phyloP scores from a whole-genome alignment of 2,113 vertebrate genomes.

The Crocuta crocuta region DNA sequence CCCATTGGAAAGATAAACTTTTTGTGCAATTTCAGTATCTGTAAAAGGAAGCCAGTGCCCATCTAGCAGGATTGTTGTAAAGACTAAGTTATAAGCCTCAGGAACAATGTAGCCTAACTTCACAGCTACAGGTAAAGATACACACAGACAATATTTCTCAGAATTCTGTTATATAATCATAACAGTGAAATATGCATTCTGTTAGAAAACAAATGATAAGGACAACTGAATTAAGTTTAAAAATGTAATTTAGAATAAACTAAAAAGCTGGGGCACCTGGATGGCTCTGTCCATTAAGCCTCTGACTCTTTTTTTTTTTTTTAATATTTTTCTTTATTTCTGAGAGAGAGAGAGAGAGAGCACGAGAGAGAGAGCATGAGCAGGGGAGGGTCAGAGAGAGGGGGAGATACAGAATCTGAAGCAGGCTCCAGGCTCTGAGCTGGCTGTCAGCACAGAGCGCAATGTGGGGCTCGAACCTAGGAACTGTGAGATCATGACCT shows the following conservation, averaged over 20 bases:
- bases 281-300: too few relatives aligned
- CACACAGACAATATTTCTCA: conserved; percentile 29
- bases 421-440: too few relatives aligned
- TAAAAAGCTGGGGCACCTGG: not conserved
- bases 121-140: conserved; percentile 30
- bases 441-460: too few relatives aligned
- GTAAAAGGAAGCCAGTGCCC: not conserved
- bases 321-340: too few relatives aligned
- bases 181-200: not conserved
- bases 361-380: too few relatives aligned
- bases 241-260: conserved; percentile 48
- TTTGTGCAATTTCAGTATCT: not conserved
- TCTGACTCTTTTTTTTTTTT: too few relatives aligned
- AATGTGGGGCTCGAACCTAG: too few relatives aligned
- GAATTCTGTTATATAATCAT: conserved; percentile 30
- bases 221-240: conserved; percentile 30
- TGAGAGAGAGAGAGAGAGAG: too few relatives aligned
- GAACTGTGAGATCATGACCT: too few relatives aligned
- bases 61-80: not conserved
- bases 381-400: too few relatives aligned
- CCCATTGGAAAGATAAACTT: not conserved
- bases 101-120: conserved; percentile 37
- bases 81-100: conserved; percentile 13
- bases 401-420: too few relatives aligned
- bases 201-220: conserved; percentile 20